These are phyloP conservation scores for Esperia sulphurella DNA, from an alignment of 2,888 invertebrate genomes.

Conservation along the genomic window DNA sequence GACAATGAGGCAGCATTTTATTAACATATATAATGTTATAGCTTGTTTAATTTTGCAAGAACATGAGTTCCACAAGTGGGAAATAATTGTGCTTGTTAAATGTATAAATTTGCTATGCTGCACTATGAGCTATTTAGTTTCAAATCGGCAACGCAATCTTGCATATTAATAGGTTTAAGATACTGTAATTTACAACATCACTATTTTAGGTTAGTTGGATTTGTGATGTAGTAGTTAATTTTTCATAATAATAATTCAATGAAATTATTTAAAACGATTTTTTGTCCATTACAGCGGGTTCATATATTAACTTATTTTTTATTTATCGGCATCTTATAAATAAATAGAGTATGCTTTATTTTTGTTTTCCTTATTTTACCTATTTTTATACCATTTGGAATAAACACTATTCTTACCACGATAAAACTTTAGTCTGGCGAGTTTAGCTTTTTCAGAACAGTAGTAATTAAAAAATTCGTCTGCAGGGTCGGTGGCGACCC, in stretches of 20 bases:
- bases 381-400: too few species aligned
- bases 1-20: slow-evolving; percentile 11
- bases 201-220: slow-evolving; percentile 13
- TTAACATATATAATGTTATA: slow-evolving; percentile 30
- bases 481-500: too few species aligned
- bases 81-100: background rate
- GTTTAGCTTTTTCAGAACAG: too few species aligned
- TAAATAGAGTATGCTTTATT: slow-evolving; percentile 30
- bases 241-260: slow-evolving; percentile 12
- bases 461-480: too few species aligned
- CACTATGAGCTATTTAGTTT: slow-evolving; percentile 22
- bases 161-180: slow-evolving; percentile 30
- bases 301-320: slow-evolving; percentile 57
- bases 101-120: slow-evolving; percentile 11
- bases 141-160: slow-evolving; percentile 26
- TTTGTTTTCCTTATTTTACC: background rate
- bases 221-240: slow-evolving; percentile 2
- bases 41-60: slow-evolving; percentile 31
- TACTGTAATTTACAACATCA: slow-evolving; percentile 13
- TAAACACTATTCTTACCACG: too few species aligned
- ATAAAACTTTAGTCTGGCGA: too few species aligned
- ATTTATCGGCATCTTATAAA: slow-evolving; percentile 50
- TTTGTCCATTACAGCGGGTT: slow-evolving; percentile 44
- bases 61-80: slow-evolving; percentile 14
- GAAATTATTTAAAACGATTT: slow-evolving; percentile 13